phyloP scores from a whole-genome alignment of 2,113 vertebrate species.

The Pteruthius melanotis region DNA sequence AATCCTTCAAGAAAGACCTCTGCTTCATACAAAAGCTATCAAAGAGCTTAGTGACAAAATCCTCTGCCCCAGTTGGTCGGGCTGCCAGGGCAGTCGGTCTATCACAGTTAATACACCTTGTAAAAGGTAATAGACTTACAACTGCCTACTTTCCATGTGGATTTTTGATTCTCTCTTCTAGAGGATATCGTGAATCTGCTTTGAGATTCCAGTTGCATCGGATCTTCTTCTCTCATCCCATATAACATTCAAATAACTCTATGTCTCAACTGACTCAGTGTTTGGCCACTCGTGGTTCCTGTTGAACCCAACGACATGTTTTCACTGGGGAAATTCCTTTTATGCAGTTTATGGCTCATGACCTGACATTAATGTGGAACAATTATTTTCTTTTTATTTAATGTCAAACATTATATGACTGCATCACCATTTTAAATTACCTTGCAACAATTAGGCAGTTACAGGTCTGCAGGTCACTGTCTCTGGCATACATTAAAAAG shows the following conservation, averaged over 20 bases:
- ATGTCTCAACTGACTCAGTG: rapidly evolving
- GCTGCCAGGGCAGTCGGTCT: neutral
- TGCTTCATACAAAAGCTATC: neutral
- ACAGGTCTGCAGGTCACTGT: neutral
- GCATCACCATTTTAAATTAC: neutral
- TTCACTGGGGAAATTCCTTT: neutral
- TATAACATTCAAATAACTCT: neutral
- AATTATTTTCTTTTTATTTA: neutral
- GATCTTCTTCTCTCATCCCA: neutral
- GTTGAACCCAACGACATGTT: rapidly evolving
- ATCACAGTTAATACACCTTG: neutral
- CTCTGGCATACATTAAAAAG: neutral
- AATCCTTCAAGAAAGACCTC: neutral
- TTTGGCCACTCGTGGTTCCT: neutral
- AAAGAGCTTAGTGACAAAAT: conserved; percentile 20
- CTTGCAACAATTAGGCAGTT: neutral
- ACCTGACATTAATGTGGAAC: neutral
- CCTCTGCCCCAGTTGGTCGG: neutral
- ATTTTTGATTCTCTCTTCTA: neutral
- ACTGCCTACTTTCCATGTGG: neutral
- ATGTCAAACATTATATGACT: neutral
- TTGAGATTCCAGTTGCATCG: neutral
- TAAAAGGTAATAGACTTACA: neutral
- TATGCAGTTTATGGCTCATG: neutral
- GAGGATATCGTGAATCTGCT: neutral